phyloP scores from a whole-genome alignment of 2,797 vertebrate genomes.

The Epinephelus awoara region DNA sequence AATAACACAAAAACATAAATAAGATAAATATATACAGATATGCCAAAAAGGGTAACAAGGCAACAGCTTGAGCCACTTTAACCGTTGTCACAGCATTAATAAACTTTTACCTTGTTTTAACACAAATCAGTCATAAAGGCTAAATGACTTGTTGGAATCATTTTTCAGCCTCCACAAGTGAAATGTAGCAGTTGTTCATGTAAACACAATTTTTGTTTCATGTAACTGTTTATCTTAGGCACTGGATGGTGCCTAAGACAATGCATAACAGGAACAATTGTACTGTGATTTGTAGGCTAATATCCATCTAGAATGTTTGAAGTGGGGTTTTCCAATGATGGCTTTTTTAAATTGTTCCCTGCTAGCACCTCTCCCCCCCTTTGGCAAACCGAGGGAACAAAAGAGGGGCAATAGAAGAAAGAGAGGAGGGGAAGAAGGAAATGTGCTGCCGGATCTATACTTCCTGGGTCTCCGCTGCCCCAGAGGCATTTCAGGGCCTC shows the following conservation, averaged over 20 bases:
- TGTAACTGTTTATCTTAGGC: slow-evolving; percentile 36
- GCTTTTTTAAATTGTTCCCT: slow-evolving; percentile 29
- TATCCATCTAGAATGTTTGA: slow-evolving; percentile 48
- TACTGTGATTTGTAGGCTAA: slow-evolving; percentile 46
- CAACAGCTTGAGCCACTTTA: neutral
- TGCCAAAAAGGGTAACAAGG: too few species aligned
- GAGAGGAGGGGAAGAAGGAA: slow-evolving; percentile 43
- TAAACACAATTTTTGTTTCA: slow-evolving; percentile 37
- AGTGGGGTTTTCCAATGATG: slow-evolving; percentile 52
- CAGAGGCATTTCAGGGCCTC: slow-evolving; percentile 49
- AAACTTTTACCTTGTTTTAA: slow-evolving; percentile 8
- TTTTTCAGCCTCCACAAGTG: slow-evolving; percentile 15
- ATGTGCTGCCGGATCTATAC: slow-evolving; percentile 51
- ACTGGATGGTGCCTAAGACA: slow-evolving; percentile 19
- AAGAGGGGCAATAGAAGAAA: slow-evolving; percentile 50
- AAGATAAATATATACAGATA: too few species aligned
- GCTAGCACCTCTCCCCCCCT: slow-evolving; percentile 25
- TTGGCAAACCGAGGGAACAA: slow-evolving; percentile 60
- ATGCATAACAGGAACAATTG: slow-evolving; percentile 23
- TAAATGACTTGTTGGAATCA: slow-evolving; percentile 20
- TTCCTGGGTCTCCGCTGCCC: slow-evolving; percentile 58
- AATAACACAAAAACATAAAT: too few species aligned
- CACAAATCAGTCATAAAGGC: slow-evolving; percentile 3
- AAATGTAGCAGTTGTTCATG: slow-evolving; percentile 22
- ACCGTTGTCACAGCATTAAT: neutral